Base-by-base conservation (phyloP, 2,888 invertebrate genomes). In the Polydrusus pterygomalis region DNA sequence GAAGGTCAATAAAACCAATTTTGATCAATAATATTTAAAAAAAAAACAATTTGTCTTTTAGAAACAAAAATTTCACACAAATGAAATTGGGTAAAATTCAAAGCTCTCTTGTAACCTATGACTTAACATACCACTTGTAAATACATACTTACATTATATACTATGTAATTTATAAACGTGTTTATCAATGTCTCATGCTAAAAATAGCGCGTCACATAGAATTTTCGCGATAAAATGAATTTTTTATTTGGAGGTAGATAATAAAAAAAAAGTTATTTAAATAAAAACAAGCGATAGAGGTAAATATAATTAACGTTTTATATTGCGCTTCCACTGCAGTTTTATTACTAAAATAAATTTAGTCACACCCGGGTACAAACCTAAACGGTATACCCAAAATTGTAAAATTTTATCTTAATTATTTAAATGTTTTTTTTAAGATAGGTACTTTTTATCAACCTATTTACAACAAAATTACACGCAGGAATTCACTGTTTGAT, bases 331-430 rank as follows among this genome's bases (percentile, higher is more conserved):
- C 9, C 10, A 43, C 17, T 17, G 17, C 17, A 17, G n/a, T 47
- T 17, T 17, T n/a, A n/a, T 2, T 15, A 47, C 8, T 6, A 43
- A n/a, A 43, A 43, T n/a, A 43, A 17, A n/a, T 17, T 8, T 17
- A 15, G 15, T 9, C 47, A 17, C 17, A 47, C 43, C 43, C n/a
- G n/a, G 6, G n/a, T 13, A 56, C 51, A 3, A 1, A 47, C 17
- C 56, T 70, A 49, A 25, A 25, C 1, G 47, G 60, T 51, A 51
- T 51, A 51, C 18, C 51, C 20, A 51, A 51, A 51, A 20, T 20
- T 17, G 18, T 34, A 70, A 62, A 77, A 73, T 51, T 11, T 51
- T 51, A 51, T 51, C 51, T 51, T 51, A 20, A 51, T 6, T 20
- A 51, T 20, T 51, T 43, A 51, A 38, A 43, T 47, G 43, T 8